phyloP scores from a whole-genome alignment of 1,140 invertebrate species.

The Geopemphigus sp. region DNA sequence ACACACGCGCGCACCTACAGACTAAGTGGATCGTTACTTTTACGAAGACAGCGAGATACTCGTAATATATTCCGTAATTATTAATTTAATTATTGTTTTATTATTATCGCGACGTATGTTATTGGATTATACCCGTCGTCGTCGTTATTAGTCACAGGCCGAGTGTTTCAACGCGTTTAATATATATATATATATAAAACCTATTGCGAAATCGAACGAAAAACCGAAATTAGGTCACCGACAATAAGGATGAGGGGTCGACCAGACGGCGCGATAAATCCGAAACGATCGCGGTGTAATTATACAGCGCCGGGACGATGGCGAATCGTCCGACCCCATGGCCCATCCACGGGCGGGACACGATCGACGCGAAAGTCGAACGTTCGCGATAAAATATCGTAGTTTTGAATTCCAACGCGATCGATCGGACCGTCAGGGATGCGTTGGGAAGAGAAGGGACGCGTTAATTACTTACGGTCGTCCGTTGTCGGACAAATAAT shows the following conservation, averaged over 20 bases:
- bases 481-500: no score
- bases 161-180: constrained; percentile 35
- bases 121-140: constrained; percentile 18
- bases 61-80: background rate
- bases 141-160: constrained; percentile 30
- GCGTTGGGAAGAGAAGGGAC: no score
- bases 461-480: no score
- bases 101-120: background rate
- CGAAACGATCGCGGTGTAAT: background rate
- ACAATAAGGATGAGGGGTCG: constrained; percentile 20
- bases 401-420: background rate
- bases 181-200: no score
- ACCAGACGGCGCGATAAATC: constrained; percentile 23
- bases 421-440: constrained; percentile 30
- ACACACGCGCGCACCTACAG: background rate
- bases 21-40: constrained; percentile 11
- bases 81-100: constrained; percentile 28
- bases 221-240: constrained; percentile 25
- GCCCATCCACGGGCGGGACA: no score
- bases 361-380: constrained; percentile 24
- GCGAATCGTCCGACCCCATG: background rate
- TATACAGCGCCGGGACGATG: background rate
- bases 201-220: constrained; percentile 27
- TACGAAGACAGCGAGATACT: background rate
- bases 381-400: constrained; percentile 11